These are phyloP conservation scores for Cossypha heuglini DNA, from an alignment of 2,797 vertebrate species.

Conservation along the genomic window DNA sequence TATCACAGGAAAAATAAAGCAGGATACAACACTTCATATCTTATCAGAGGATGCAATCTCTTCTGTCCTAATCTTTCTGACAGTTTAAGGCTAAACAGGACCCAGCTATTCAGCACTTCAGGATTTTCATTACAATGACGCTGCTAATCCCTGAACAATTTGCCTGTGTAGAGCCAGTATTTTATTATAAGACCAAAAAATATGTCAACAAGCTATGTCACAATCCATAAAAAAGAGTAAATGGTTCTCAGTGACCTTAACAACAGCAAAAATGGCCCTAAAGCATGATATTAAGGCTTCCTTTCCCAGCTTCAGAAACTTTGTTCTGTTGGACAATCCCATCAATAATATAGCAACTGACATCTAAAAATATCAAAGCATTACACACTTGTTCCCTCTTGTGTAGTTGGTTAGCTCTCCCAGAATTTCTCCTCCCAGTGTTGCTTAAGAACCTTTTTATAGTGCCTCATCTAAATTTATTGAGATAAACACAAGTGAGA, in stretches of 20 bases:
- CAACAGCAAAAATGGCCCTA: not conserved
- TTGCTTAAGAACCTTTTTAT: not conserved
- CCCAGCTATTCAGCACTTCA: not conserved
- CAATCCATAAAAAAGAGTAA: not conserved
- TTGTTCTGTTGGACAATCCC: not conserved
- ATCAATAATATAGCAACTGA: not conserved
- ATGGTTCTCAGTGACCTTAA: not conserved
- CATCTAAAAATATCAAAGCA: not conserved
- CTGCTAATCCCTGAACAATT: not conserved
- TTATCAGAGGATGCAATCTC: not conserved
- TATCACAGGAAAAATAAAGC: not conserved
- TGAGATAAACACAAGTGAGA: not conserved
- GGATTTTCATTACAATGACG: not conserved
- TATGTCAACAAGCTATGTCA: not conserved
- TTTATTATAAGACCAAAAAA: not conserved
- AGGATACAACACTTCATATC: not conserved
- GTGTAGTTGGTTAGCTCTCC: not conserved
- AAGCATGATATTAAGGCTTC: not conserved
- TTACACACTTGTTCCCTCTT: not conserved
- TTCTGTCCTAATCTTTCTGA: not conserved
- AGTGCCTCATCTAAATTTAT: not conserved
- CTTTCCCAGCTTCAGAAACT: not conserved
- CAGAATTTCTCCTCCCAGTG: not conserved
- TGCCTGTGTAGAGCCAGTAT: not conserved
- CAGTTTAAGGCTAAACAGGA: not conserved